A percentile compares a stretch with the other conserved stretches of the same genome.
phyloP scores from a whole-genome alignment of 1,140 invertebrate species.

The Glossosoma conforme region DNA sequence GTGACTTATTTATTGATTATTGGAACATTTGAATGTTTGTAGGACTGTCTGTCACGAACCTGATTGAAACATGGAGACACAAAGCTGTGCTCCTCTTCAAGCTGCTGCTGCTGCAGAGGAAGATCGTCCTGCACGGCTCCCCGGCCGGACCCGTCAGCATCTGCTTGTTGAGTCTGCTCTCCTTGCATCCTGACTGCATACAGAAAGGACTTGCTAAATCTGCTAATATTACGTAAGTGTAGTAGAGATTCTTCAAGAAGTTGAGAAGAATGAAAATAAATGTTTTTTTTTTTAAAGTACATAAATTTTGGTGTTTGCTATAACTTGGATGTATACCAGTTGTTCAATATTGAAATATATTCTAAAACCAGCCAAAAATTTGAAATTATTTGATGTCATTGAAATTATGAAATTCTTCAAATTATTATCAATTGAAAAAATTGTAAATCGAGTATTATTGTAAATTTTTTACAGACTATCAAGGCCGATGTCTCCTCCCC shows the following conservation, averaged over 20 bases:
- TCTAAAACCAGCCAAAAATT: not conserved
- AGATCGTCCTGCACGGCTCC: conserved; percentile 88
- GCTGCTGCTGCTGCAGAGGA: conserved; percentile 83
- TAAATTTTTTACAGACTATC: conserved; percentile 60
- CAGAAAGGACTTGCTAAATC: conserved; percentile 82
- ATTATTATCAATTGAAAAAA: no score
- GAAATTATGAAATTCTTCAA: no score
- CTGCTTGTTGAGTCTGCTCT: conserved; percentile 82
- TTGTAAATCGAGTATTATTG: no score
- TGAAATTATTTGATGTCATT: not conserved
- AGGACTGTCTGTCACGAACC: conserved; percentile 75
- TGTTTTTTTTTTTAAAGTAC: conserved; percentile 10
- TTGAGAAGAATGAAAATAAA: not conserved
- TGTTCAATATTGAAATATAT: not conserved
- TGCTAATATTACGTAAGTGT: conserved; percentile 69
- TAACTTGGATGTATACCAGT: no score
- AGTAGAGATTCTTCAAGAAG: no score
- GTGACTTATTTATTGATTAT: no score
- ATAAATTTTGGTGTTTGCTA: conserved; percentile 10
- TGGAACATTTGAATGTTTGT: no score
- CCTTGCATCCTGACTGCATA: conserved; percentile 84
- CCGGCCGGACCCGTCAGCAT: conserved; percentile 87
- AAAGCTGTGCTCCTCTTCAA: conserved; percentile 93
- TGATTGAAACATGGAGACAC: conserved; percentile 84
- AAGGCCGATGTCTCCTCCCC: conserved; percentile 74